phyloP scores from a whole-genome alignment of 2,113 vertebrate species.

The Myotis lucifugus region DNA sequence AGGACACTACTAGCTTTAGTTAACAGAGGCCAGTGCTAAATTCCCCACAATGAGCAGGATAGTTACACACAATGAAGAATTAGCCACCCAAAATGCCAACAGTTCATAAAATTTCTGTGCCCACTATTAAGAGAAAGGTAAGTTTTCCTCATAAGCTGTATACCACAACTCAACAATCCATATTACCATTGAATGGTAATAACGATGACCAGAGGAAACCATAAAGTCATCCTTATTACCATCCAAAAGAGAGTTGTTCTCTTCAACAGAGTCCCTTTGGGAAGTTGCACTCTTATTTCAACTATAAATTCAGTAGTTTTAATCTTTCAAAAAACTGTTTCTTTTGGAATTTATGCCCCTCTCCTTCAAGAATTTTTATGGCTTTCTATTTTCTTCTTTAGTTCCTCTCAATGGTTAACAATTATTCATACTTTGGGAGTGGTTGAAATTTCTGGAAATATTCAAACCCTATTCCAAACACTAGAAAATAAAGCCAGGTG shows the following conservation, averaged over 20 bases:
- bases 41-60: neutral
- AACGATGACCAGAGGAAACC: too few species aligned
- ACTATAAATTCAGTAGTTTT: neutral
- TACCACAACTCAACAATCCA: neutral
- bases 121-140: neutral
- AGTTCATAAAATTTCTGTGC: neutral
- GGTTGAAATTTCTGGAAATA: constrained; percentile 18
- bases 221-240: neutral
- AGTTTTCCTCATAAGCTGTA: neutral
- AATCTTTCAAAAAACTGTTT: neutral
- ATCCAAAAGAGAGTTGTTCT: neutral
- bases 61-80: neutral
- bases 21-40: neutral
- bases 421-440: neutral
- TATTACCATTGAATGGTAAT: too few species aligned
- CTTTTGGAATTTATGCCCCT: neutral
- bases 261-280: neutral
- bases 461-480: neutral
- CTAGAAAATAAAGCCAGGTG: neutral
- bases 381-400: neutral
- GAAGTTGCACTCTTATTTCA: neutral
- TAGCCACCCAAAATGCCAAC: neutral
- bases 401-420: neutral
- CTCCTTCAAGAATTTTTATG: neutral
- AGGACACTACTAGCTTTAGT: neutral